Percentiles rank a stretch among this genome's conserved stretches.
These are phyloP conservation scores for Empidonax traillii DNA, from an alignment of 2,113 vertebrate genomes.

Conservation along the genomic window DNA sequence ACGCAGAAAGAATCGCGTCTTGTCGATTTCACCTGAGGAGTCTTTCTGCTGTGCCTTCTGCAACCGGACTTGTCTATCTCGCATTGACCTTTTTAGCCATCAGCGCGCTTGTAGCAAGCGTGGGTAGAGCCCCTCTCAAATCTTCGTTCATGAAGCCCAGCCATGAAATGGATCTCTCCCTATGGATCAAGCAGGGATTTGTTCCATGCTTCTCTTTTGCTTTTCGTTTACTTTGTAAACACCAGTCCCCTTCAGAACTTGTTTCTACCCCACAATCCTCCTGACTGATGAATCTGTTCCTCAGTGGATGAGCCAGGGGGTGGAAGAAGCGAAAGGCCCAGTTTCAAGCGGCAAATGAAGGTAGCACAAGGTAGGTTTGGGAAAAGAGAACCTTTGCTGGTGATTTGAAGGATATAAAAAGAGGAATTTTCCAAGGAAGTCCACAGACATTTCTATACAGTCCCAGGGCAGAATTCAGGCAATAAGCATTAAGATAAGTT, in stretches of 20 bases:
- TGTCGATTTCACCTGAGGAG: no score
- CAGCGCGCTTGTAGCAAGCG: no score
- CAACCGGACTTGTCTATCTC: no score
- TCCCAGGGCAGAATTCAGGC: neutral
- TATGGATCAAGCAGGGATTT: neutral
- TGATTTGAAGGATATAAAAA: neutral
- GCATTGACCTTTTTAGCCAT: no score
- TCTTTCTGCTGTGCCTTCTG: no score
- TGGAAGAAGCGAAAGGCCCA: neutral
- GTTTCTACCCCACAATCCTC: neutral
- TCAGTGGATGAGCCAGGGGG: neutral
- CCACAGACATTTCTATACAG: neutral
- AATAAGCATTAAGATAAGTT: neutral
- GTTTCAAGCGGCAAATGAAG: neutral
- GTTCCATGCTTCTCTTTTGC: neutral
- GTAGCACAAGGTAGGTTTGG: neutral
- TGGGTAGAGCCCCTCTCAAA: no score
- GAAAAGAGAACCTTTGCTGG: neutral
- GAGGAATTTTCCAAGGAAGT: neutral
- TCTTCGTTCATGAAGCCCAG: no score
- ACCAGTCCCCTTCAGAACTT: neutral
- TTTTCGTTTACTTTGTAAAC: neutral
- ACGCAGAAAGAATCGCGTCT: no score
- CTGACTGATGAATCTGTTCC: neutral
- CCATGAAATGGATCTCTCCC: neutral